phyloP scores from a whole-genome alignment of 2,888 invertebrate species.

The Drosophila austrosaltans region DNA sequence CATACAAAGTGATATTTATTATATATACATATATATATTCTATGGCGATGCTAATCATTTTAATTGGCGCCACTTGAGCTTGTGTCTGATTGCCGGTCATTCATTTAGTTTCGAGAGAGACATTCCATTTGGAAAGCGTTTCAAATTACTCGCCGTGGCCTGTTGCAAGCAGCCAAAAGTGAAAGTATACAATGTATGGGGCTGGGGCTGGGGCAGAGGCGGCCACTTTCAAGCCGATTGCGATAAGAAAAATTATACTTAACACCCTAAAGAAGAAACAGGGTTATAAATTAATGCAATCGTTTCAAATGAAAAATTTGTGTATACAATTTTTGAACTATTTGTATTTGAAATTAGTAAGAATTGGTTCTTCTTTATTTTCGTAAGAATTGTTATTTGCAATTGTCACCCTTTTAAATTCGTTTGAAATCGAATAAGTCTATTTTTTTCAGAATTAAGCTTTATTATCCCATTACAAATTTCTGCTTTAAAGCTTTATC shows the following conservation, averaged over 20 bases:
- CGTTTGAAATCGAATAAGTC: too few species aligned
- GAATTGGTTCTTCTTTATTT: not conserved
- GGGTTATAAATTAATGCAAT: conserved; percentile 17
- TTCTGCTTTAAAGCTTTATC: too few species aligned
- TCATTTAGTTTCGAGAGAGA: conserved; percentile 57
- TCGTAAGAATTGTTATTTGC: not conserved
- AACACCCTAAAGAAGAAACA: conserved; percentile 12
- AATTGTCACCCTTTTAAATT: too few species aligned
- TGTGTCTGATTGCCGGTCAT: conserved; percentile 61
- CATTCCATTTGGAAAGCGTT: conserved; percentile 68
- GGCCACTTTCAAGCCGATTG: conserved; percentile 49
- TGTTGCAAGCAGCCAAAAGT: conserved; percentile 65
- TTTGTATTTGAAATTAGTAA: not conserved
- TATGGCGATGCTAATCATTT: conserved; percentile 73
- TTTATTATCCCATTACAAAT: too few species aligned
- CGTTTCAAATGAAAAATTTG: conserved; percentile 16
- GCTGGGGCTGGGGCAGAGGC: conserved; percentile 26
- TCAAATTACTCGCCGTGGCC: conserved; percentile 66
- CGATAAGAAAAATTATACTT: conserved; percentile 35
- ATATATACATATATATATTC: conserved; percentile 46
- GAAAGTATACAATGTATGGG: conserved; percentile 55
- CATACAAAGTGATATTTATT: conserved; percentile 20
- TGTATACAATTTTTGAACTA: not conserved
- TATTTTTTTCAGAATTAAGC: too few species aligned
- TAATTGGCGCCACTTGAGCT: conserved; percentile 75